Evolutionary conservation across 2,113 vertebrate genomes (phyloP).

Genomic region (Redunca redunca): DNA sequence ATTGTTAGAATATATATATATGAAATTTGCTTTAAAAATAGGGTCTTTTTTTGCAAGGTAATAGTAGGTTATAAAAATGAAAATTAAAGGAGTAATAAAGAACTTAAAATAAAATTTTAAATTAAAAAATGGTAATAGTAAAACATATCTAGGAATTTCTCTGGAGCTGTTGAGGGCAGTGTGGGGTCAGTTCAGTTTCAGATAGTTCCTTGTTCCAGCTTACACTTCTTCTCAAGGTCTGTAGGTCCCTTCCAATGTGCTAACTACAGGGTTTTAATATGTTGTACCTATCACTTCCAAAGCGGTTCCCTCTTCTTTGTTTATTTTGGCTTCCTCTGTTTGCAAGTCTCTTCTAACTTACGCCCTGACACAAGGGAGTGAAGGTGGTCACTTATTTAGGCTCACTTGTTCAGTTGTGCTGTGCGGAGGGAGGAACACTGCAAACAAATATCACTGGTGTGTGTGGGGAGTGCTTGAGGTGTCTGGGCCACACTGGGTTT

Average conservation of each 20-base stretch:
- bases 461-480: neutral
- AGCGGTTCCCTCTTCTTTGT: accelerated
- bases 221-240: neutral
- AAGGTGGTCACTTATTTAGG: neutral
- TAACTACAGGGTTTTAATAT: neutral
- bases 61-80: neutral
- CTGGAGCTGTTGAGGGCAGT: neutral
- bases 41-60: neutral
- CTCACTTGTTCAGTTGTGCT: neutral
- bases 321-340: neutral
- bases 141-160: neutral
- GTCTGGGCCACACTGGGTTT: neutral
- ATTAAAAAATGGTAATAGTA: neutral
- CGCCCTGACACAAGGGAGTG: neutral
- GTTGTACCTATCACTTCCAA: neutral
- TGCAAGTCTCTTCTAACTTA: neutral
- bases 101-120: neutral
- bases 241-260: neutral
- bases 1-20: neutral
- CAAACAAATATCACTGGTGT: neutral
- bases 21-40: neutral
- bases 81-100: neutral
- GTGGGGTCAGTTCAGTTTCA: neutral
- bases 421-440: neutral
- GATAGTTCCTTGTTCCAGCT: neutral